Evolutionary conservation across 1,140 invertebrate species (phyloP), one percentile per base, ranked within the genome.

Genomic region (Drosophila oshimai): DNA sequence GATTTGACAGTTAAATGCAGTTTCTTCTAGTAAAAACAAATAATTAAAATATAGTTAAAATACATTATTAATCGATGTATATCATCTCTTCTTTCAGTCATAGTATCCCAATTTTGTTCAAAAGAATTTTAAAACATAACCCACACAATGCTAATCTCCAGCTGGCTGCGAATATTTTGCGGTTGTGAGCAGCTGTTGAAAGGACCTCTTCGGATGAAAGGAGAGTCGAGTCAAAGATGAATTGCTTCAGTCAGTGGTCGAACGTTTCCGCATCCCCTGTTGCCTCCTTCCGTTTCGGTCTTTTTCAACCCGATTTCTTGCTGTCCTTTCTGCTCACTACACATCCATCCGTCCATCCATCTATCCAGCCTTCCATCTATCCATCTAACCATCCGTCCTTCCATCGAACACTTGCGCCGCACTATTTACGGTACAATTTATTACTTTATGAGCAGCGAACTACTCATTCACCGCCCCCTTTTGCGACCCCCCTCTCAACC

Each of bases 341-440:
- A 53, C 51, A 57, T 17, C 37, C 37, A 64, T 34, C 50, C 9
- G 54, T 15, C 57, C 34, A 34, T 13, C 15, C 26, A 31, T 22
- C 53, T 7, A 24, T 10, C 42, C 13, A 62, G 3, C 42, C 6
- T n/a, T 0, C 53, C 29, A 45, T 15, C 39, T 29, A 37, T 47
- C 57, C 18, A 61, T 39, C 54, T 22, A 33, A 47, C 50, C 36
- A 57, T 49, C 33, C 50, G 45, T 73, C 49, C 44, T 33, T 51
- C 34, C 50, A 65, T 81, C 62, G 72, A 65, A 87, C 80, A 79
- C 70, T 86, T 75, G 71, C 60, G 71, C 74, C 79, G 71, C 81
- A 86, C 81, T 86, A 86, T 86, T 86, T 87, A 86, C 70, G 81
- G 61, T 87, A 89, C 83, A 79, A 89, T 89, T 89, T 89, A 89